Conservation (phyloP, 2,888 invertebrate species). For the Phytoseiulus persimilis region DNA sequence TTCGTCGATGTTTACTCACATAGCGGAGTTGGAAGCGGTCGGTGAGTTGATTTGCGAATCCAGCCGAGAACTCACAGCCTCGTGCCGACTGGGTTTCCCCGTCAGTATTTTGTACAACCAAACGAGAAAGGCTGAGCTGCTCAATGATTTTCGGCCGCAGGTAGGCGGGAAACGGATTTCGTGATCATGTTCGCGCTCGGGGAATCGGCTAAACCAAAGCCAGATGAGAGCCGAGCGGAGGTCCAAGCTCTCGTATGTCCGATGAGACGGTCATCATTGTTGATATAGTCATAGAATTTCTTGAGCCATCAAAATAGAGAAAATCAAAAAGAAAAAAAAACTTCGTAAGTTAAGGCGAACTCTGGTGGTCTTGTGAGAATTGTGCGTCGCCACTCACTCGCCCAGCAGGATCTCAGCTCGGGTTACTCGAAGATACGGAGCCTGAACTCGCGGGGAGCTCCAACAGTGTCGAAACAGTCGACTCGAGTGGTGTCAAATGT, state of each 20-base stretch:
- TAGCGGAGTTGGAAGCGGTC: too few species aligned
- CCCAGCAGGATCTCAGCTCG: neutral
- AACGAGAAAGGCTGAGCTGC: too few species aligned
- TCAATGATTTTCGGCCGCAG: too few species aligned
- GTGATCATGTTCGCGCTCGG: too few species aligned
- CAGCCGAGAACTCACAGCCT: too few species aligned
- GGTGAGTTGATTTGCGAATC: too few species aligned
- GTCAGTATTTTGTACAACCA: too few species aligned
- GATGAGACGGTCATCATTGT: neutral
- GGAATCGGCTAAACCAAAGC: too few species aligned
- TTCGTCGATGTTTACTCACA: too few species aligned
- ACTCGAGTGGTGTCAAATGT: neutral
- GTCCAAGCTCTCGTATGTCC: neutral
- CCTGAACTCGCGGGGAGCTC: neutral
- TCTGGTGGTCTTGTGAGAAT: neutral
- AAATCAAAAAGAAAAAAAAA: neutral
- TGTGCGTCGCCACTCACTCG: neutral
- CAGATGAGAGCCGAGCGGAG: neutral
- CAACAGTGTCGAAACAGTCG: neutral
- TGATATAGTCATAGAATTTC: neutral
- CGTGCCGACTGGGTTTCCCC: too few species aligned
- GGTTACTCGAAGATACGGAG: neutral
- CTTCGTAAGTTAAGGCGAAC: neutral
- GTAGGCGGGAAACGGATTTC: too few species aligned
- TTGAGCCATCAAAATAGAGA: neutral